Evolutionary conservation across 2,113 vertebrate genomes (phyloP).

Genomic region (Oostethus manadensis): DNA sequence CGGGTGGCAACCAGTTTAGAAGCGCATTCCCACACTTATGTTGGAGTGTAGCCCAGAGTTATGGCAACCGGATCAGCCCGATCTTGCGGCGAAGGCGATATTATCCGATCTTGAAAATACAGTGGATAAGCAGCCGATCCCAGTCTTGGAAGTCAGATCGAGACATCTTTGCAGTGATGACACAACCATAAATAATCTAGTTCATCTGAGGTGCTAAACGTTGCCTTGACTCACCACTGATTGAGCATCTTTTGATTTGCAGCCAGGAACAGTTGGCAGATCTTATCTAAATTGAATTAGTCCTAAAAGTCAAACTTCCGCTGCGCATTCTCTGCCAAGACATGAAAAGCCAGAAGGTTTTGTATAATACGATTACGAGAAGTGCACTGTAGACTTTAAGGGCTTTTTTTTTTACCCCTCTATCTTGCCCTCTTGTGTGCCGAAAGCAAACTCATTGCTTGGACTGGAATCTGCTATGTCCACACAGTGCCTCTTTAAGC

Average conservation of each 20-base stretch:
- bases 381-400: constrained; percentile 37
- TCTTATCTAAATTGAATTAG: not conserved
- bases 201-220: not conserved
- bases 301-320: not conserved
- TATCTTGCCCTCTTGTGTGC: constrained; percentile 48
- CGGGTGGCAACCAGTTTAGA: no score
- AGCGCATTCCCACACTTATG: no score
- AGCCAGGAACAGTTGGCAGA: not conserved
- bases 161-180: not conserved
- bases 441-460: constrained; percentile 63
- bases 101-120: no score
- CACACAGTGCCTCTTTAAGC: constrained; percentile 56
- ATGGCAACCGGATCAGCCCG: no score
- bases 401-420: constrained; percentile 46
- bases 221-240: not conserved
- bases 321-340: not conserved
- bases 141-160: no score
- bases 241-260: not conserved
- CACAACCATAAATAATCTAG: not conserved
- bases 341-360: not conserved
- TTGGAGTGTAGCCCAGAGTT: no score
- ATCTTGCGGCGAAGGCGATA: no score
- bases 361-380: not conserved
- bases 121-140: no score
- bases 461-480: constrained; percentile 59